These are phyloP conservation scores for Pentalonia nigronervosa DNA, from an alignment of 1,140 invertebrate genomes.

Conservation along the genomic window DNA sequence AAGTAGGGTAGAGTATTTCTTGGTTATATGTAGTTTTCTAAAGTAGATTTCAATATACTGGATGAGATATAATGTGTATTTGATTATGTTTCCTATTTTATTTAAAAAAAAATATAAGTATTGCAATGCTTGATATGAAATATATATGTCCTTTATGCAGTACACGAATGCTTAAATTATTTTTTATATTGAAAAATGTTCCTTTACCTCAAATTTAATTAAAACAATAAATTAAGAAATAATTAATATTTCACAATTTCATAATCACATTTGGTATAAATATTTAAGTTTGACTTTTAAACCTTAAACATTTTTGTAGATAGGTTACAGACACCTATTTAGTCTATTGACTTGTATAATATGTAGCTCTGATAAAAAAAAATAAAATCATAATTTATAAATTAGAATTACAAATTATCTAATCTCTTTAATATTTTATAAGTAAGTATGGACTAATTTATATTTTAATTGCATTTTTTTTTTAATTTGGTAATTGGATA, in stretches of 20 bases:
- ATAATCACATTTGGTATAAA: no score
- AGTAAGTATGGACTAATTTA: background rate
- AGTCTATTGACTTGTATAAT: background rate
- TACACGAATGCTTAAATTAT: background rate
- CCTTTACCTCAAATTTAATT: background rate
- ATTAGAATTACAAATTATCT: background rate
- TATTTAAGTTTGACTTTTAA: no score
- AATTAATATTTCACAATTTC: background rate
- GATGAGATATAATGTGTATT: conserved; percentile 16
- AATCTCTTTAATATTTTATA: background rate
- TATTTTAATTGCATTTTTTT: background rate
- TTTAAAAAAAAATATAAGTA: background rate
- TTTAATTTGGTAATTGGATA: background rate
- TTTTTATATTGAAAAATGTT: background rate
- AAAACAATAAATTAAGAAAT: background rate
- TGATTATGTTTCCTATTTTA: background rate
- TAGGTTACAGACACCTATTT: background rate
- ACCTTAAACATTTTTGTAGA: no score
- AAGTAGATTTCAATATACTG: conserved; percentile 39
- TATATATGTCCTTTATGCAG: background rate
- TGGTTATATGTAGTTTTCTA: conserved; percentile 45
- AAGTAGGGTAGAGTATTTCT: conserved; percentile 52
- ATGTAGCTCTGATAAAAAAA: background rate
- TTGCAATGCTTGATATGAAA: background rate
- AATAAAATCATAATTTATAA: background rate